Percentiles rank a stretch among this genome's conserved stretches.
These are phyloP conservation scores for Eulemur mongoz DNA, from an alignment of 2,797 vertebrate genomes.

Conservation along the genomic window DNA sequence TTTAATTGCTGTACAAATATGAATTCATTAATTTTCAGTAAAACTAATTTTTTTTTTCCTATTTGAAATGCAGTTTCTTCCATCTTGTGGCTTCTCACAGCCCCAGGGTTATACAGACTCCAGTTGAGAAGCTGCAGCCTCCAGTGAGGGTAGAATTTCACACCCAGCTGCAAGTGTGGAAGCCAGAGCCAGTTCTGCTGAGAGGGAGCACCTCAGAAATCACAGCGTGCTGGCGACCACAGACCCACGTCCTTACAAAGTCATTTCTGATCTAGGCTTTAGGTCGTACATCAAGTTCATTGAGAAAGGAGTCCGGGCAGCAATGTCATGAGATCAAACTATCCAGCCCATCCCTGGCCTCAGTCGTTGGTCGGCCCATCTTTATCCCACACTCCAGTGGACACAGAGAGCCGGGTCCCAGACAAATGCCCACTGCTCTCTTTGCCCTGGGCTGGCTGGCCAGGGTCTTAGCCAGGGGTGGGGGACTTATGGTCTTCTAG, in stretches of 20 bases:
- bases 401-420: background rate
- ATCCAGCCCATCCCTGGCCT: background rate
- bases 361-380: background rate
- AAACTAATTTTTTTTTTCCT: background rate
- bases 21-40: background rate
- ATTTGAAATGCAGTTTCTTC: background rate
- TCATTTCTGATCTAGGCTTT: background rate
- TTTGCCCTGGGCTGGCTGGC: too few relatives aligned
- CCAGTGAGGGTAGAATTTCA: background rate
- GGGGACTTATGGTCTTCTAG: too few relatives aligned
- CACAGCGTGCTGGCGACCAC: background rate
- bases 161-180: background rate
- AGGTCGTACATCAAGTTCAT: background rate
- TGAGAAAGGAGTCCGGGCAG: background rate
- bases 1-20: background rate
- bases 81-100: background rate
- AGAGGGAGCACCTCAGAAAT: background rate
- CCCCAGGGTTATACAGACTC: background rate
- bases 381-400: too few relatives aligned
- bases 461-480: background rate
- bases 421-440: rapidly evolving
- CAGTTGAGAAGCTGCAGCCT: background rate
- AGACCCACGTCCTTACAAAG: background rate
- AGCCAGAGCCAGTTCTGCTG: background rate
- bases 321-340: background rate